phyloP scores from a whole-genome alignment of 2,888 invertebrate genomes.

The Oeneis ivallda region DNA sequence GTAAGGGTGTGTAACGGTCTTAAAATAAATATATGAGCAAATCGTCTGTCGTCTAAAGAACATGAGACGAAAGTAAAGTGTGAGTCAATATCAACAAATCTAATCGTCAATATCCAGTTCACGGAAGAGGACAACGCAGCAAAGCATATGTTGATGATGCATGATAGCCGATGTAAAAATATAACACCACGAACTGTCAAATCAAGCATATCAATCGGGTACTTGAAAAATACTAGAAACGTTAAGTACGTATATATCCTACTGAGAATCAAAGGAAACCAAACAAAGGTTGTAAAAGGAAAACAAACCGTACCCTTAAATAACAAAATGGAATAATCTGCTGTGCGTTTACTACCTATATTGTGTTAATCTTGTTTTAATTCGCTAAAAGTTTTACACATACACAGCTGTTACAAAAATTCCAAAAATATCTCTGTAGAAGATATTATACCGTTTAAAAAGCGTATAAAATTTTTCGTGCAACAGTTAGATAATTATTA shows the following conservation, averaged over 20 bases:
- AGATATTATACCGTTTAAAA: not conserved
- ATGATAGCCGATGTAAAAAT: constrained; percentile 8
- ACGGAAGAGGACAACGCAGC: constrained; percentile 21
- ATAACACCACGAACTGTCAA: not conserved
- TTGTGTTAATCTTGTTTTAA: no score
- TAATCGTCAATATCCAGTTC: constrained; percentile 23
- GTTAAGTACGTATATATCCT: not conserved
- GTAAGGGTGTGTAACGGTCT: not conserved
- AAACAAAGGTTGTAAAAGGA: not conserved
- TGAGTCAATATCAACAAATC: constrained; percentile 21
- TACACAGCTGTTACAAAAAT: no score
- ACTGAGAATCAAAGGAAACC: not conserved
- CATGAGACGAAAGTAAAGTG: constrained; percentile 16
- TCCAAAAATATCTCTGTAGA: not conserved
- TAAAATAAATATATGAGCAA: constrained; percentile 21
- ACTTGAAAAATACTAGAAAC: not conserved
- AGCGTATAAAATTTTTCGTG: not conserved
- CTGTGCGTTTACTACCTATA: no score
- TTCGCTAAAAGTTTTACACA: no score
- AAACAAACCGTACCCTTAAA: not conserved
- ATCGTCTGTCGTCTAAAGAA: constrained; percentile 14
- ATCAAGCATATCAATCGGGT: not conserved
- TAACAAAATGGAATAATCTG: no score
- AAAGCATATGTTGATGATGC: constrained; percentile 22
- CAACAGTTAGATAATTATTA: not conserved